Conservation (phyloP, 37 sponge, comb jelly and placozoan genomes). For the Crambe crambe region DNA sequence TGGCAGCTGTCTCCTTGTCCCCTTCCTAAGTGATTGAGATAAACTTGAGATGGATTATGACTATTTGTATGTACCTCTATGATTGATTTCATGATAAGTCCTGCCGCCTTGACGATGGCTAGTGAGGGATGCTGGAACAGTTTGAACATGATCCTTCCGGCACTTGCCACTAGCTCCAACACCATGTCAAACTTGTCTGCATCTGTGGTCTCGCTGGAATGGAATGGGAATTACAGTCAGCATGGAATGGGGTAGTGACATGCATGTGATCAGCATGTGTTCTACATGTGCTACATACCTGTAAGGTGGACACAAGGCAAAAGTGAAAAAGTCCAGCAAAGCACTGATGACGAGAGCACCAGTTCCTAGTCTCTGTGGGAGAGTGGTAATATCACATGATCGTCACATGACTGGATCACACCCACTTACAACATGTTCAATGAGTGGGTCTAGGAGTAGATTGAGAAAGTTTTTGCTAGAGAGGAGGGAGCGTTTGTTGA, state of each 20-base stretch:
- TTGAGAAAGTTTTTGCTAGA: conserved; percentile 87
- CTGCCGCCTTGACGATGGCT: conserved; percentile 98
- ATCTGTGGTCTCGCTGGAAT: conserved; percentile 92
- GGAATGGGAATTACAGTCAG: background rate
- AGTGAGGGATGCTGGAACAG: conserved; percentile 95
- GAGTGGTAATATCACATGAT: conserved; percentile 9
- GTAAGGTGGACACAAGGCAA: conserved; percentile 98
- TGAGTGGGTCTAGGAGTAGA: conserved; percentile 74
- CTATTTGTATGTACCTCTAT: too few species aligned
- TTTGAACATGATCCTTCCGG: conserved; percentile 86
- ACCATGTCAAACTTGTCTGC: conserved; percentile 89
- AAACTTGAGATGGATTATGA: too few species aligned
- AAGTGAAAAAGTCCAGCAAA: conserved; percentile 97
- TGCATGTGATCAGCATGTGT: background rate
- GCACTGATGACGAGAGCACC: conserved; percentile 97
- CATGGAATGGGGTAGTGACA: background rate
- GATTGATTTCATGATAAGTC: conserved; percentile 96
- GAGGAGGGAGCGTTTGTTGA: conserved; percentile 97
- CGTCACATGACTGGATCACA: background rate
- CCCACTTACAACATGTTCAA: conserved; percentile 64
- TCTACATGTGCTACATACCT: conserved; percentile 42
- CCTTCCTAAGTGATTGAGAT: conserved; percentile 67
- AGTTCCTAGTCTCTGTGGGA: conserved; percentile 61
- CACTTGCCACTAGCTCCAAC: conserved; percentile 89
- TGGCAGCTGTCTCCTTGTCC: conserved; percentile 75